Conservation (phyloP, 1,140 invertebrate genomes). For the Zaprionus vittiger region DNA sequence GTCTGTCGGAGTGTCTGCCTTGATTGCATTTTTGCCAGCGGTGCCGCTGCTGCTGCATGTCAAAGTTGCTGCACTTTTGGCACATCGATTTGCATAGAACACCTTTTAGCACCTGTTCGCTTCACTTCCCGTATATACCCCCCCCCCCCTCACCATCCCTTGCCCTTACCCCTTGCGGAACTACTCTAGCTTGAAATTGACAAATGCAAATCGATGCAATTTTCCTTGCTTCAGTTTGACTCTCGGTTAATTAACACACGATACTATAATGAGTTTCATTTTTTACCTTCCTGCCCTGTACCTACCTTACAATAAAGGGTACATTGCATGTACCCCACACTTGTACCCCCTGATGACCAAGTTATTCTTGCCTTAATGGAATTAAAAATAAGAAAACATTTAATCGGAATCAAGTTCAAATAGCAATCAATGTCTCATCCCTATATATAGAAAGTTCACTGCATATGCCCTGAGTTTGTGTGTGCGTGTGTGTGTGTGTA, state of each 20-base stretch:
- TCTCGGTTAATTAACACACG: not conserved
- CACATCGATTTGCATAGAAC: constrained; percentile 42
- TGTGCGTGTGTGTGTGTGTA: not conserved
- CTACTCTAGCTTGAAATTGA: constrained; percentile 11
- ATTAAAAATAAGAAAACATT: not conserved
- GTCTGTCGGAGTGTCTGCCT: constrained; percentile 17
- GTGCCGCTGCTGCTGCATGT: constrained; percentile 30
- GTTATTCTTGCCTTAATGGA: not conserved
- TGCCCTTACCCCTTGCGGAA: too few species aligned
- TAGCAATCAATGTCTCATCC: not conserved
- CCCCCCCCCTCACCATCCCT: too few species aligned
- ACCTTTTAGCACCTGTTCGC: constrained; percentile 24
- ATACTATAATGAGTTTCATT: not conserved
- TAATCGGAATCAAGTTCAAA: not conserved
- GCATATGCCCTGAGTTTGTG: too few species aligned
- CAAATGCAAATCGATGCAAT: constrained; percentile 35
- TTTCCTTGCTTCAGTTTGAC: not conserved
- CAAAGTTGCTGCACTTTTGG: constrained; percentile 60
- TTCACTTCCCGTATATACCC: not conserved
- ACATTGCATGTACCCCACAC: not conserved
- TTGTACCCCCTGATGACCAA: not conserved
- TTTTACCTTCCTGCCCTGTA: not conserved
- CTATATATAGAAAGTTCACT: not conserved
- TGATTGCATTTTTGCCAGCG: constrained; percentile 31
- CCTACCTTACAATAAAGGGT: not conserved